Base-by-base conservation (phyloP, 1,140 invertebrate species). In the Chrysopa pallens region DNA sequence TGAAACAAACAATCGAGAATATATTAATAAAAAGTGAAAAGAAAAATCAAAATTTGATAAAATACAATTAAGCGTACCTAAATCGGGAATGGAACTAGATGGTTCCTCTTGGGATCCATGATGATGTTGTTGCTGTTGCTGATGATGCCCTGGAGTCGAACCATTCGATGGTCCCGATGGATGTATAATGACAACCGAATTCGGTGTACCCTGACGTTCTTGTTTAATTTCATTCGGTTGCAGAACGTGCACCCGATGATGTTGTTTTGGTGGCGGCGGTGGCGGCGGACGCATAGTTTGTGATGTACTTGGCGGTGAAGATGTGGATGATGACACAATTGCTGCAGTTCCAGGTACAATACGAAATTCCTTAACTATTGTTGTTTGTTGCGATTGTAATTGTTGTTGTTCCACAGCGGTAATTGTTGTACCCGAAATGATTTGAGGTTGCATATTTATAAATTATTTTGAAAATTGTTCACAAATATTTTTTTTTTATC, bases 61-160 rank as follows among this genome's bases (percentile, higher is more conserved):
- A 17, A 42, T 38, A 40, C 28, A 36, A 36, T 40, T 29, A 17
- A 33, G 66, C 79, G 78, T 55, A 84, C 81, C 81, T 68, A 85
- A 67, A 72, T 85, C 81, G 41, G 81, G 81, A 60, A 84, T 84
- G 46, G 81, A 85, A 62, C 80, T 84, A 35, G 80, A 80, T 2
- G 80, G 80, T 58, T 85, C 80, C 61, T 85, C 80, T 58, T 75
- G 67, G 37, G 37, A 48, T 4, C n/a, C n/a, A 9, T 42, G 39
- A 50, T 53, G 42, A 15, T 15, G 13, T 9, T 45, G 39, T 5
- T 17, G 9, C 8, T 12, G 9, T 38, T 9, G 8, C 4, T 33
- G 31, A 33, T 33, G 31, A 33, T 33, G 31, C 8, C n/a, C n/a
- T 23, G 17, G 17, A 23, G 17, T 5, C 17, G 17, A 23, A 23